A percentile compares a stretch with the other conserved stretches of the same genome.
Evolutionary conservation across 2,888 invertebrate species (phyloP).

Genomic region (Mesorhabditis belari): DNA sequence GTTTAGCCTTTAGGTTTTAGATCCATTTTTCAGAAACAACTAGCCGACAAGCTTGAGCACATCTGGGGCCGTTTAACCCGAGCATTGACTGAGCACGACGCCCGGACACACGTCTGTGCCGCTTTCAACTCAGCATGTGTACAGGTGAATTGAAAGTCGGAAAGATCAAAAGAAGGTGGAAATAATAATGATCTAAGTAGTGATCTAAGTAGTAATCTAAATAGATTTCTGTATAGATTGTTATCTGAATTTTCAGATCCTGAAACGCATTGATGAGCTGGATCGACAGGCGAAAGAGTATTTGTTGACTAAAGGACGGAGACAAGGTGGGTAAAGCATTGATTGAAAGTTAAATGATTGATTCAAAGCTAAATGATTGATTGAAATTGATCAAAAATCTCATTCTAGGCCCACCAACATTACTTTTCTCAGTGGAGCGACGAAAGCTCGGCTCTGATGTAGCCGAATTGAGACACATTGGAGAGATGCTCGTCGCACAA

Average conservation of each 20-base stretch:
- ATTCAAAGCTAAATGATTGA: too few species aligned
- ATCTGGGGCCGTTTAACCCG: constrained; percentile 14
- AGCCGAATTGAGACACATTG: constrained; percentile 26
- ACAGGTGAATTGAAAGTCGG: background rate
- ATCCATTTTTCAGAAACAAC: background rate
- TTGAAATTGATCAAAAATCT: background rate
- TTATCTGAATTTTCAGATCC: background rate
- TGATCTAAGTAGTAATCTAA: background rate
- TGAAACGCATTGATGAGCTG: background rate
- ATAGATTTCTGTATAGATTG: background rate
- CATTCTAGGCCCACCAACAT: background rate
- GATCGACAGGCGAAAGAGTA: background rate
- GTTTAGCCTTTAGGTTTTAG: too few species aligned
- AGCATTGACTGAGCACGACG: constrained; percentile 2
- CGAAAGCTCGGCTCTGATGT: constrained; percentile 19
- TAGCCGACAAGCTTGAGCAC: constrained; percentile 4
- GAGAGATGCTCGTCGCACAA: constrained; percentile 22
- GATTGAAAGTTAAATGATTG: too few species aligned
- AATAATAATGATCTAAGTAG: too few species aligned
- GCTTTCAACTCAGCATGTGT: constrained; percentile 68
- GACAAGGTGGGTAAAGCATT: background rate
- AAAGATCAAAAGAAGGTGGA: too few species aligned
- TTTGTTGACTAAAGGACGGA: background rate
- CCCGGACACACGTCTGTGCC: constrained; percentile 68
- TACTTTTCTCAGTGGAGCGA: constrained; percentile 13